phyloP scores from a whole-genome alignment of 2,888 invertebrate genomes.

The Lacanobia wlatinum region DNA sequence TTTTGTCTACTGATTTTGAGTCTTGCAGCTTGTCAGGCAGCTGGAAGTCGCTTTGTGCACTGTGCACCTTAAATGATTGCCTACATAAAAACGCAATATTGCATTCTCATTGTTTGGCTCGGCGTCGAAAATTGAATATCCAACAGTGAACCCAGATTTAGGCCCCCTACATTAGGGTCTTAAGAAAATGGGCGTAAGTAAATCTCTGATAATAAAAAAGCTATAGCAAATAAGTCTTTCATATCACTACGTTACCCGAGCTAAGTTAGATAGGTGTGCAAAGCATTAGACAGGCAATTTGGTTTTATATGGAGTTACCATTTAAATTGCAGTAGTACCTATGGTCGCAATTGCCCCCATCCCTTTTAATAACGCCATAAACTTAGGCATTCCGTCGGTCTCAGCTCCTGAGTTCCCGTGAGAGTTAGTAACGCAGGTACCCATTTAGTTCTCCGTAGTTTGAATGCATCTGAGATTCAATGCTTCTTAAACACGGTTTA shows the following conservation, averaged over 20 bases:
- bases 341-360: conserved; percentile 31
- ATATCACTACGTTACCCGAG: background rate
- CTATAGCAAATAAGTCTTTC: background rate
- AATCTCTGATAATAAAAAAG: background rate
- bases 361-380: conserved; percentile 58
- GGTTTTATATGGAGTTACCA: conserved; percentile 30
- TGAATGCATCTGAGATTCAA: background rate
- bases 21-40: background rate
- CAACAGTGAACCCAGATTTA: background rate
- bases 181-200: background rate
- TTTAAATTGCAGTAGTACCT: conserved; percentile 34
- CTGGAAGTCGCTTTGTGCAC: too few relatives aligned
- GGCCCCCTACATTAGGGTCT: background rate
- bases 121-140: background rate
- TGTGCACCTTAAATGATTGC: background rate
- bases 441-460: background rate
- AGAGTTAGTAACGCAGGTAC: conserved; percentile 8
- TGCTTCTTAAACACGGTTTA: background rate
- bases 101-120: background rate
- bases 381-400: conserved; percentile 24
- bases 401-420: conserved; percentile 22
- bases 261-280: conserved; percentile 1
- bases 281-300: conserved; percentile 32
- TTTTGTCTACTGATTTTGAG: conserved; percentile 18
- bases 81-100: background rate